Base-by-base conservation (phyloP, 2,888 invertebrate genomes). In the Galerucella nymphaeae region DNA sequence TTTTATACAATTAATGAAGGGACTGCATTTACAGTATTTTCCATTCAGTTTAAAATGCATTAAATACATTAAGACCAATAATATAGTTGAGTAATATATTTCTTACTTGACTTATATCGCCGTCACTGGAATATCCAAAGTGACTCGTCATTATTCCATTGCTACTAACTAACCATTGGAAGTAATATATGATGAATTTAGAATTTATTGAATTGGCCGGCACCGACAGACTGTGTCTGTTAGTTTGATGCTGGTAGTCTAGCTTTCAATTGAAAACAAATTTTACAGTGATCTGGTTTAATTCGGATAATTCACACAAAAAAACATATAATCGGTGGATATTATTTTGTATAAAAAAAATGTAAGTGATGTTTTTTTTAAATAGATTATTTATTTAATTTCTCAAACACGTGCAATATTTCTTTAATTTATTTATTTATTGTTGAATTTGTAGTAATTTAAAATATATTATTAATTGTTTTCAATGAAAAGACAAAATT, bases 111-210 rank as follows among this genome's bases (percentile, higher is more conserved):
- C 2, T 18, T 18, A 18, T 10, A 16, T 53, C 53, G 14, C 18
- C 53, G 16, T 18, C 53, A 53, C 53, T 53, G 53, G 53, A 0
- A 48, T 1, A 16, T 9, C 53, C 53, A 53, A 16, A 53, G 18
- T 53, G 53, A 53, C 18, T 53, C 16, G 53, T 53, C 53, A 53
- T 53, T 53, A 53, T 53, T 53, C 18, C 18, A 16, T 16, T 18
- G 16, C 53, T 53, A 10, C 18, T 10, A 53, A 18, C 53, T 10
- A 16, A 10, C 53, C 53, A 18, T 53, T 16, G 9, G 53, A 53
- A 16, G n/a, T 53, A 53, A 53, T 30, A 53, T 30, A 30, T 53
- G n/a, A 50, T 50, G 50, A 50, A 45, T n/a, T 50, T 50, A 53
- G 23, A 30, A 42, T n/a, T 50, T 50, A 53, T 53, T 53, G 53